Evolutionary conservation across 2,888 invertebrate genomes (phyloP).

Genomic region (Acanthococcus lagerstroemiae): DNA sequence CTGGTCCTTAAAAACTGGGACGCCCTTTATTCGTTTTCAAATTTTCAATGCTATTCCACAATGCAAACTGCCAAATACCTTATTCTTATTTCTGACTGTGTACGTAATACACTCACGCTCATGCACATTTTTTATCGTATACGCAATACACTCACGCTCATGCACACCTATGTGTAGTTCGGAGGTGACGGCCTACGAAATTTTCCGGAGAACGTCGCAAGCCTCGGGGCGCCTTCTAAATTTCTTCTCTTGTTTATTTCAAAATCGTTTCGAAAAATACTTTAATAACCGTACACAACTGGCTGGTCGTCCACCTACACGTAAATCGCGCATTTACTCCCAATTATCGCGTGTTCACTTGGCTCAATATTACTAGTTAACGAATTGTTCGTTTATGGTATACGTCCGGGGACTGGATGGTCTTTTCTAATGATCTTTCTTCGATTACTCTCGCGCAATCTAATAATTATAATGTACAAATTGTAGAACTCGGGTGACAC

Average conservation of each 20-base stretch:
- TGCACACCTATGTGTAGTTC: too few relatives aligned
- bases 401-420: not conserved
- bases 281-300: too few relatives aligned
- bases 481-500: conserved; percentile 8
- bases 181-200: too few relatives aligned
- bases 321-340: conserved; percentile 13
- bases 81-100: too few relatives aligned
- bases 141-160: too few relatives aligned
- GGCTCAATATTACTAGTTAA: conserved; percentile 16
- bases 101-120: too few relatives aligned
- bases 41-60: too few relatives aligned
- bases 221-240: not conserved
- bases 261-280: not conserved
- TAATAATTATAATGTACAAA: conserved; percentile 16
- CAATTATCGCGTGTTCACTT: conserved; percentile 26
- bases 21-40: too few relatives aligned
- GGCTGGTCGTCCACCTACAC: not conserved
- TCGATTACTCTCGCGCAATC: conserved; percentile 12
- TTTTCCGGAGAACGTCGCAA: too few relatives aligned
- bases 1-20: too few relatives aligned
- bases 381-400: conserved; percentile 17
- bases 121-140: too few relatives aligned
- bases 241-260: not conserved
- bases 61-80: too few relatives aligned
- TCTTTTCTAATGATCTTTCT: conserved; percentile 11